These are phyloP conservation scores for Plectropomus leopardus DNA, from an alignment of 2,113 vertebrate genomes.

Conservation along the genomic window DNA sequence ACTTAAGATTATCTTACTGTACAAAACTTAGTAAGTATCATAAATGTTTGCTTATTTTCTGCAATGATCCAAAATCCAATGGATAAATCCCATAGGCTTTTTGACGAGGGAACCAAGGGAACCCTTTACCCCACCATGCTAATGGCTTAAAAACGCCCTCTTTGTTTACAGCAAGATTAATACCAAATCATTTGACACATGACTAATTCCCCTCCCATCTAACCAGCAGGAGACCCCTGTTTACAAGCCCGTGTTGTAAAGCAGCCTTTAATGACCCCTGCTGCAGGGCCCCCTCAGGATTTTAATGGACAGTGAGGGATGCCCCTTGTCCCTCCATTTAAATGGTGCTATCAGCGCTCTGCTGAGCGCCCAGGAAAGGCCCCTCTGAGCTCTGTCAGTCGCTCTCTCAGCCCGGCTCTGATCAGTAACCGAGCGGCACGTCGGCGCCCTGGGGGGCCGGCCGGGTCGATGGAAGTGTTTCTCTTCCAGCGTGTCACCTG, in stretches of 20 bases:
- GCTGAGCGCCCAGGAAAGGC: constrained; percentile 36
- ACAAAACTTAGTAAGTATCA: too few relatives aligned
- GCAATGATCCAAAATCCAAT: too few relatives aligned
- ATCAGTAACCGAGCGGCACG: not conserved
- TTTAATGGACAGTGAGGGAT: constrained; percentile 49
- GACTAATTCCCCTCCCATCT: constrained; percentile 4
- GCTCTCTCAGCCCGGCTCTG: not conserved
- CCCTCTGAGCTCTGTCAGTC: constrained; percentile 5
- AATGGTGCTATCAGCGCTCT: constrained; percentile 22
- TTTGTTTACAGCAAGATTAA: constrained; percentile 20
- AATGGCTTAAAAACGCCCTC: not conserved
- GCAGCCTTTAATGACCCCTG: constrained; percentile 26
- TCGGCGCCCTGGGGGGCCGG: constrained; percentile 19
- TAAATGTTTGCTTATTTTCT: too few relatives aligned
- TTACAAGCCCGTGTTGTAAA: constrained; percentile 25
- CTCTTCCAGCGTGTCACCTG: constrained; percentile 39
- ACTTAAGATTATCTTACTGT: too few relatives aligned
- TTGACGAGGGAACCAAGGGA: too few relatives aligned
- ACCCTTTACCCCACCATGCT: not conserved
- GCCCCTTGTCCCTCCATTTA: constrained; percentile 27
- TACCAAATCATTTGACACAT: constrained; percentile 10
- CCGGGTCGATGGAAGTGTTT: constrained; percentile 57
- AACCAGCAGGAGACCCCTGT: not conserved
- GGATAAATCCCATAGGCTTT: too few relatives aligned
- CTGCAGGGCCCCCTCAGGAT: not conserved